These are phyloP conservation scores for Microctonus brassicae DNA, from an alignment of 2,888 invertebrate species.

Conservation along the genomic window DNA sequence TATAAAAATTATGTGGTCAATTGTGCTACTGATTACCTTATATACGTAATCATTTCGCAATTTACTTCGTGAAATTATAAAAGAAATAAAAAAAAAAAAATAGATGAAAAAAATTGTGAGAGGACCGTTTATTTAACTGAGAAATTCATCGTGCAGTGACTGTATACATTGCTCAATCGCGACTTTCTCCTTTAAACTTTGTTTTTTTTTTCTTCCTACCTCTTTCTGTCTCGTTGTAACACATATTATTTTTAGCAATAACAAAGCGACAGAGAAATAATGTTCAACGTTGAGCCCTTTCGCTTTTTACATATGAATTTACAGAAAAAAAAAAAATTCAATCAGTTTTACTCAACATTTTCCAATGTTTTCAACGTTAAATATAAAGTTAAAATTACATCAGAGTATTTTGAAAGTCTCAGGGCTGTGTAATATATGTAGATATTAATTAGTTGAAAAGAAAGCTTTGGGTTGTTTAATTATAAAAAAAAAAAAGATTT, in stretches of 20 bases:
- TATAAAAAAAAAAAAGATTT: no score
- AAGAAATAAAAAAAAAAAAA: conserved; percentile 38
- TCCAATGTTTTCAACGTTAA: no score
- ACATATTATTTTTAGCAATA: no score
- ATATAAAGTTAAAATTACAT: no score
- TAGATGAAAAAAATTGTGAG: conserved; percentile 40
- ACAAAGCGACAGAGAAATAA: background rate
- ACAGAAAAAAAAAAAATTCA: background rate
- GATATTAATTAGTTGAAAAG: no score
- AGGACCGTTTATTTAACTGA: conserved; percentile 32
- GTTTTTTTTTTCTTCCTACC: conserved; percentile 25
- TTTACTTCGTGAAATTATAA: conserved; percentile 27
- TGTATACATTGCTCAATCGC: conserved; percentile 38
- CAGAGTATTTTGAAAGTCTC: no score
- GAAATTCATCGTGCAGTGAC: conserved; percentile 41
- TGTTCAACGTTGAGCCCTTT: background rate
- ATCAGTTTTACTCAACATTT: background rate
- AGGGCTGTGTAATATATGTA: no score
- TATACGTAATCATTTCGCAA: conserved; percentile 34
- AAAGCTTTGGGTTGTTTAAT: no score
- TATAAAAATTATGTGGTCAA: background rate
- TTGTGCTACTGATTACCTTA: background rate
- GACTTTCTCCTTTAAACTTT: conserved; percentile 36
- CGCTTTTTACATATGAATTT: background rate
- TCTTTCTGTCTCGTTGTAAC: no score